These are phyloP conservation scores for Pseudomugil gertrudae DNA, from an alignment of 2,797 vertebrate genomes.

Conservation along the genomic window DNA sequence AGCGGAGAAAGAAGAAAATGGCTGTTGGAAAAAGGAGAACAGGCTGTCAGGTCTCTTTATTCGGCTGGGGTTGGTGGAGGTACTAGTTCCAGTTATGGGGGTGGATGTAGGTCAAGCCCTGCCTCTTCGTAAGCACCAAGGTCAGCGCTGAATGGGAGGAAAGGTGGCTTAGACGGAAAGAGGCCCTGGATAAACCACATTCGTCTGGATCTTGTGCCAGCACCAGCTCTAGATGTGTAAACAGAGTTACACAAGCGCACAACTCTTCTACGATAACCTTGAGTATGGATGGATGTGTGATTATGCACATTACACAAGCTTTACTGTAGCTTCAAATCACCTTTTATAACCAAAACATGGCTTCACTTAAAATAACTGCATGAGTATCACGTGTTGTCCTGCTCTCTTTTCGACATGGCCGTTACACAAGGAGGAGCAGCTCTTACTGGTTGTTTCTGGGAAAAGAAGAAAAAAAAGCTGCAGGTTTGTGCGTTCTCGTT, in stretches of 20 bases:
- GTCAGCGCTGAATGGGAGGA: conserved; percentile 78
- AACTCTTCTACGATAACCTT: conserved; percentile 39
- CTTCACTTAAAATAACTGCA: conserved; percentile 11
- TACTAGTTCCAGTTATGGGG: conserved; percentile 69
- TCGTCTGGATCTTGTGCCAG: conserved; percentile 73
- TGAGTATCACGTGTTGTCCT: conserved; percentile 10
- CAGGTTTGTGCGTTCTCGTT: conserved; percentile 31
- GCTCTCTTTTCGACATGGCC: conserved; percentile 27
- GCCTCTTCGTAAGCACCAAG: conserved; percentile 78
- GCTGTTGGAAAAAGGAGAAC: conserved; percentile 15
- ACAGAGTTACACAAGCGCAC: conserved; percentile 75
- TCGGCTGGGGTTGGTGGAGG: conserved; percentile 47
- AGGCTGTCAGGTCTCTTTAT: conserved; percentile 58
- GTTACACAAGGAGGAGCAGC: conserved; percentile 10
- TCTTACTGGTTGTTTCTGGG: conserved; percentile 10
- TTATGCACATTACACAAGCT: conserved; percentile 43
- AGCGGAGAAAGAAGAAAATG: conserved; percentile 34
- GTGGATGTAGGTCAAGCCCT: conserved; percentile 81
- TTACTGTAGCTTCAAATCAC: conserved; percentile 26
- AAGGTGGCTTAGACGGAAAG: conserved; percentile 81
- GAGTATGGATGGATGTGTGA: conserved; percentile 32
- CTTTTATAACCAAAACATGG: conserved; percentile 35
- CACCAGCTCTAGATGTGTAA: conserved; percentile 65
- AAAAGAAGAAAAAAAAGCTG: conserved; percentile 23
- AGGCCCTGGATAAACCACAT: conserved; percentile 78